Conservation (phyloP, 2,888 invertebrate genomes). For the Conomelus anceps region DNA sequence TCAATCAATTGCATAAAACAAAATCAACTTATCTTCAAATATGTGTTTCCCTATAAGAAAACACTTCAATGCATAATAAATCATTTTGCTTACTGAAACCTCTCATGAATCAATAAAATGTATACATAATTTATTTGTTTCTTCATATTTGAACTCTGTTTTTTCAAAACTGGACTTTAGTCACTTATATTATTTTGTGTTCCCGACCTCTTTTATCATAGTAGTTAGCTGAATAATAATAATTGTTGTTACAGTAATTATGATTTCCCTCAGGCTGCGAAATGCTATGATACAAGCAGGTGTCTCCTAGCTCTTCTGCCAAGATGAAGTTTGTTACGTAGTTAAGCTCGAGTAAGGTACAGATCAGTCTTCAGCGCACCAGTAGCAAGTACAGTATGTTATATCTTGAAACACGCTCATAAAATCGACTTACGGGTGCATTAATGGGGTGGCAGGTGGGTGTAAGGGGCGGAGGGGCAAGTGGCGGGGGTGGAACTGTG, state of each 20-base stretch:
- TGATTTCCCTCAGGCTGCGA: background rate
- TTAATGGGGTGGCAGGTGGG: background rate
- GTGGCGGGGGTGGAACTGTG: background rate
- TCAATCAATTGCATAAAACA: too few relatives aligned
- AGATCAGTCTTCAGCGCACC: background rate
- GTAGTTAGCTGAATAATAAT: background rate
- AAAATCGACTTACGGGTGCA: background rate
- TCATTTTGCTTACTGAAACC: too few relatives aligned
- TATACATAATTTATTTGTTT: too few relatives aligned
- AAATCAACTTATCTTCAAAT: too few relatives aligned
- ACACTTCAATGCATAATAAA: too few relatives aligned
- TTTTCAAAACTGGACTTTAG: background rate
- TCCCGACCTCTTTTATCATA: background rate
- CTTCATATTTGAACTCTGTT: background rate
- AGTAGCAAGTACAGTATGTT: background rate
- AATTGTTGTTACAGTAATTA: background rate
- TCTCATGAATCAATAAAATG: too few relatives aligned
- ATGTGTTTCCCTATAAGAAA: too few relatives aligned
- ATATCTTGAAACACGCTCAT: background rate
- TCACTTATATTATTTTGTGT: background rate
- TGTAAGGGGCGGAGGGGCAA: background rate
- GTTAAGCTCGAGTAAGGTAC: background rate
- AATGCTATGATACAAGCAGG: background rate
- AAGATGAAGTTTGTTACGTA: background rate
- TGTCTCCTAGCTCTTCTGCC: too few relatives aligned